Conservation (phyloP, 23 tunicate genomes). For the Phallusia fumigata region DNA sequence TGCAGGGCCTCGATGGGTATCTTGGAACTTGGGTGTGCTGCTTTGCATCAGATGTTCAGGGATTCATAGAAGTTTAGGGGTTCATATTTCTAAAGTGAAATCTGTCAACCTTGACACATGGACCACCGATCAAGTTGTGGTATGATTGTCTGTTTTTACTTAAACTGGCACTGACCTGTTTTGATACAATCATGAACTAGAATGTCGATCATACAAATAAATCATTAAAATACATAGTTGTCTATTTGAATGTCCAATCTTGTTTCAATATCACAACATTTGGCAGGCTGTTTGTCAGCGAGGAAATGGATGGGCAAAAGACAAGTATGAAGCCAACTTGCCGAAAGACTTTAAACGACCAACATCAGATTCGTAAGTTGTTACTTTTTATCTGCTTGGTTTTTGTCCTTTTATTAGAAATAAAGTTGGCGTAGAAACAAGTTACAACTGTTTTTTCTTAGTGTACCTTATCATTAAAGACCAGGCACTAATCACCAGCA, state of each 20-base stretch:
- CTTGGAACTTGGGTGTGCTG: constrained; percentile 95
- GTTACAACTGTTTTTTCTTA: too few relatives aligned
- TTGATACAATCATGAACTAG: too few relatives aligned
- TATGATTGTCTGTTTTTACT: constrained; percentile 6
- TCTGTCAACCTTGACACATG: constrained; percentile 98
- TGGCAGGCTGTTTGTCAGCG: constrained; percentile 72
- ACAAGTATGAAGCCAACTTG: constrained; percentile 82
- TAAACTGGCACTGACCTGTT: too few relatives aligned
- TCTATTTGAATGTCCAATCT: background rate
- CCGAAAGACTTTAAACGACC: constrained; percentile 66
- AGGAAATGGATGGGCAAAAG: constrained; percentile 99
- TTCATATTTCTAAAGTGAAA: constrained; percentile 96
- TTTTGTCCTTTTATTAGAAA: background rate
- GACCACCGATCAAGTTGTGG: constrained; percentile 89
- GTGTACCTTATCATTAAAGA: too few relatives aligned
- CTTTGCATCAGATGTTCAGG: constrained; percentile 98
- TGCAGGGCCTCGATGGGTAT: constrained; percentile 96
- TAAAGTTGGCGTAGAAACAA: too few relatives aligned
- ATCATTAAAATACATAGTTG: background rate
- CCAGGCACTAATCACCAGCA: constrained; percentile 6
- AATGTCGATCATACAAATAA: too few relatives aligned
- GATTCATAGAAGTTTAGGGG: constrained; percentile 93
- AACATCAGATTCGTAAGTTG: constrained; percentile 65
- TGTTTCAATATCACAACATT: background rate
- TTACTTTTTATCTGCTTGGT: background rate